Base-by-base conservation (phyloP, 2,797 vertebrate species). In the Tympanoctomys barrerae region DNA sequence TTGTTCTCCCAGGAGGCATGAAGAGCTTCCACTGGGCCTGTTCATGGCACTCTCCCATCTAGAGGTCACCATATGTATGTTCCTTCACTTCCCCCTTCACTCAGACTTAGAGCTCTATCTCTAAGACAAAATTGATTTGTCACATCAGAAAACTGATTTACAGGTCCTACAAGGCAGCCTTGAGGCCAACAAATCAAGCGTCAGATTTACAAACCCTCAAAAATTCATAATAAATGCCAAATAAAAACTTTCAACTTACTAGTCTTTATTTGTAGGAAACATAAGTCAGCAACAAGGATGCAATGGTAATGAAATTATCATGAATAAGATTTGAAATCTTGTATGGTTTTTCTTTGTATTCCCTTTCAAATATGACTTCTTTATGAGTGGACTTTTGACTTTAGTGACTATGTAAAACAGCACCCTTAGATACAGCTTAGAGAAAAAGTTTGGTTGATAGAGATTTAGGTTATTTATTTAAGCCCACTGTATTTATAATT, bases 221-320 rank as follows among this genome's bases (percentile, higher is more conserved):
- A 94, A 94, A 94, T 81, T 54, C 75, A 93, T 90, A 95, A 81
- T 96, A 96, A 97, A 96, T 94, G 92, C 96, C 96, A 97, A 90
- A 94, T 94, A 90, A 97, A 97, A 96, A 89, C 68, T 91, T 96
- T 66, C 52, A 96, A 81, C 92, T 94, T 92, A 93, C 93, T 85
- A 92, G 84, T 92, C 75, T 96, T 95, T 97, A 97, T 95, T 96
- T 82, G 86, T 84, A 85, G 68, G 77, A 62, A 94, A 86, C 54
- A 88, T 93, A 94, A 96, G 89, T 95, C 94, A 97, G 77, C n/a
- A 77, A 77, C 0, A 0, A 82, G 64, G 54, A 49, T 91, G 84
- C 68, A 94, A 91, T n/a, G 36, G 39, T 6, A 2, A 39, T 54
- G 31, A 54, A 62, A 52, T 94, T 90, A 80, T 91, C 33, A 70